Conservation (phyloP, 1,140 invertebrate species). For the Drosophila simulans region DNA sequence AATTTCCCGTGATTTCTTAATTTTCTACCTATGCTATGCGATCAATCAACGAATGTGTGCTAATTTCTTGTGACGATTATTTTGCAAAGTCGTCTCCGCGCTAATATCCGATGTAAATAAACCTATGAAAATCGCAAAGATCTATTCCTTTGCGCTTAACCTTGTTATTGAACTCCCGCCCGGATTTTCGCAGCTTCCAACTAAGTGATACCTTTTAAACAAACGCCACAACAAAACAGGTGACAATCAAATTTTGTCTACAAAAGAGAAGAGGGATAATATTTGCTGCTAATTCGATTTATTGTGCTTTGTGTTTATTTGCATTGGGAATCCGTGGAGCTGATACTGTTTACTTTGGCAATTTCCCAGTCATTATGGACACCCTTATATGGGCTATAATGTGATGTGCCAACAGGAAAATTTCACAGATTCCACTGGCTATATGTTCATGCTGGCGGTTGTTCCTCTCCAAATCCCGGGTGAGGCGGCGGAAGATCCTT, state of each 20-base stretch:
- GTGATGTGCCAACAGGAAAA: constrained; percentile 12
- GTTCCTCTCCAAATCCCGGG: neutral
- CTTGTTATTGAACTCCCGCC: constrained; percentile 72
- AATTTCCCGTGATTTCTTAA: constrained; percentile 36
- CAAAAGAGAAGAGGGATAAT: constrained; percentile 36
- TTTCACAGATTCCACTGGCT: neutral
- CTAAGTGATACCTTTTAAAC: constrained; percentile 56
- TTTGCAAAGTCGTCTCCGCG: constrained; percentile 36
- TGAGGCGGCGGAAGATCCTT: neutral
- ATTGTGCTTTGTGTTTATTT: constrained; percentile 66
- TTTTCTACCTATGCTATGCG: constrained; percentile 36
- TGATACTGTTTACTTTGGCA: constrained; percentile 31
- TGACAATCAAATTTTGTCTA: constrained; percentile 54
- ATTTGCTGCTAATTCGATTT: constrained; percentile 69
- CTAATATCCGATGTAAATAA: constrained; percentile 58
- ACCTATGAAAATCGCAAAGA: constrained; percentile 23
- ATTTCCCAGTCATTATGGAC: constrained; percentile 58
- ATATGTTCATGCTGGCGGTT: neutral
- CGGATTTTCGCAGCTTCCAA: constrained; percentile 47
- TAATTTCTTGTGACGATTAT: constrained; percentile 72
- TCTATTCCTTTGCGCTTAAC: constrained; percentile 38
- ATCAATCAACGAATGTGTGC: constrained; percentile 49
- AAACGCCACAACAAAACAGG: constrained; percentile 53
- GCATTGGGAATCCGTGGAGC: constrained; percentile 40
- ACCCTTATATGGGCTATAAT: constrained; percentile 30